phyloP scores from a whole-genome alignment of 2,888 invertebrate genomes.

The Griposia aprilina region DNA sequence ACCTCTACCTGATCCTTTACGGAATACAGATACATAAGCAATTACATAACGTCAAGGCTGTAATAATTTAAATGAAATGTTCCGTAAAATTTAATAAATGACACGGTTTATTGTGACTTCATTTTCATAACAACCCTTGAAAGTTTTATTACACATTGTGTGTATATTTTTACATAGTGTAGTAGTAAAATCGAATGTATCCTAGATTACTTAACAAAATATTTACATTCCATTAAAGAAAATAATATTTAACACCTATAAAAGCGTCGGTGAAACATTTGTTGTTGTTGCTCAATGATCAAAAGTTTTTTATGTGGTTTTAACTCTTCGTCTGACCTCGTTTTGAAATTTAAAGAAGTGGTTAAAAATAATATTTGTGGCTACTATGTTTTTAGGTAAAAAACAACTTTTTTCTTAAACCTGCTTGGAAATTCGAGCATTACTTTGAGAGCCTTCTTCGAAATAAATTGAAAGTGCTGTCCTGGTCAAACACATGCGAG shows the following conservation, averaged over 20 bases:
- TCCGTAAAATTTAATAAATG: not conserved
- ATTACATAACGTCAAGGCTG: not conserved
- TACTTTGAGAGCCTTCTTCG: too few species aligned
- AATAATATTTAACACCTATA: not conserved
- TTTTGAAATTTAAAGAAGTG: slow-evolving; percentile 16
- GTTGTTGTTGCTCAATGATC: slow-evolving; percentile 7
- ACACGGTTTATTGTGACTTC: not conserved
- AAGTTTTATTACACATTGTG: not conserved
- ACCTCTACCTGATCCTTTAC: not conserved
- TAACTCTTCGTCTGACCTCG: slow-evolving; percentile 15
- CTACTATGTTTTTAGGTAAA: not conserved
- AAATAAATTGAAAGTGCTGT: too few species aligned
- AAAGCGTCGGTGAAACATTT: not conserved
- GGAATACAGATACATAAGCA: not conserved
- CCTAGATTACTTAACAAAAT: not conserved
- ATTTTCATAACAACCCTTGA: not conserved
- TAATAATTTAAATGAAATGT: not conserved
- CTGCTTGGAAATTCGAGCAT: too few species aligned
- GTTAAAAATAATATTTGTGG: slow-evolving; percentile 1
- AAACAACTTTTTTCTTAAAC: not conserved
- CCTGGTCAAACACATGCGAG: too few species aligned
- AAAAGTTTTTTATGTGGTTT: slow-evolving; percentile 16
- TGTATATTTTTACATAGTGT: not conserved
- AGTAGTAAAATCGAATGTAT: not conserved
- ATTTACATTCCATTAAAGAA: not conserved